Evolutionary conservation across 2,113 vertebrate genomes (phyloP), one percentile per base, ranked within the genome.

Genomic region (Salvelinus alpinus): DNA sequence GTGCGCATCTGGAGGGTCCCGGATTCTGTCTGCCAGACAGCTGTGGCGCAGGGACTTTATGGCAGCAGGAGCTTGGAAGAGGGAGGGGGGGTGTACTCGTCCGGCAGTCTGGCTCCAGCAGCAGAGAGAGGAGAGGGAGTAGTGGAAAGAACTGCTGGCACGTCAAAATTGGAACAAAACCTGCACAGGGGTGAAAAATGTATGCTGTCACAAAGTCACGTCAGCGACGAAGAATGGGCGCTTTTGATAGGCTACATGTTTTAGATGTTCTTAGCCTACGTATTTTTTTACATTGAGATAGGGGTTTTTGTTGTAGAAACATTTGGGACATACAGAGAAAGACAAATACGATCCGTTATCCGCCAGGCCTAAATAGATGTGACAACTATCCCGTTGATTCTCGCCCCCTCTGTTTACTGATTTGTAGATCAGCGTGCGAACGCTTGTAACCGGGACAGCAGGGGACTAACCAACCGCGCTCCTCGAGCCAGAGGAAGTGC

Each of bases 101-200:
- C n/a, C 68, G 48, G 68, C 68, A 70, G 65, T 68, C 65, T 25
- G 8, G 29, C 8, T n/a, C 27, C 27, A 18, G 38, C 51, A 44
- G 62, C 64, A 13, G 34, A 74, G 78, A 65, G 78, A 80, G 13
- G 34, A 74, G 78, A 81, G 75, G 73, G 64, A 74, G 84, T 16
- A 44, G 20, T 34, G 57, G 29, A 24, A 16, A 80, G 82, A 84
- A 82, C 57, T 85, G 85, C 87, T 85, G 72, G 85, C 83, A 60
- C 80, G 80, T 84, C 80, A 82, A 82, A 84, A 80, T 72, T 76
- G 62, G 73, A 59, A 79, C 74, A 79, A 83, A 83, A 82, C 73
- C 75, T 31, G 67, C 44, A 31, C 51, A 66, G 71, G 72, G 73
- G 7, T 11, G 38, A 67, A 78, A 82, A 81, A 80, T 76, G 80